A percentile compares a stretch with the other conserved stretches of the same genome.
phyloP scores from a whole-genome alignment of 1,140 invertebrate species.

The Hyposmocoma kahamanoa region DNA sequence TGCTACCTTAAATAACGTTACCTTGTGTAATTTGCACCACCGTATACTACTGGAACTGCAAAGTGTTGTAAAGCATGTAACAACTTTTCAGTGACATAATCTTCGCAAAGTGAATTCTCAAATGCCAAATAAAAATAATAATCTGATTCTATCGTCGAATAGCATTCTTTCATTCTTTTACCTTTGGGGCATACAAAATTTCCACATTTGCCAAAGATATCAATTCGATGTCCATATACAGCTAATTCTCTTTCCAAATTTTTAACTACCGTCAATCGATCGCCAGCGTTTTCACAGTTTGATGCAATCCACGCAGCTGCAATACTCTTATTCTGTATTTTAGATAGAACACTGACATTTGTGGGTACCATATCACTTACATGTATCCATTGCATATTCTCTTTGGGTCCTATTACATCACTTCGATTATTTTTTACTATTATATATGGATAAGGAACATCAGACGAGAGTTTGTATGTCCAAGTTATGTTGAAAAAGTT shows the following conservation, averaged over 20 bases:
- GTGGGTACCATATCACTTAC: slow-evolving; percentile 11
- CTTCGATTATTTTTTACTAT: slow-evolving; percentile 48
- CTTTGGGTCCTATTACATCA: slow-evolving; percentile 48
- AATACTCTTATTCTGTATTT: slow-evolving; percentile 54
- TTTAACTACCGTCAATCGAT: slow-evolving; percentile 73
- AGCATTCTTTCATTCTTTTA: slow-evolving; percentile 46
- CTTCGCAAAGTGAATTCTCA: slow-evolving; percentile 78
- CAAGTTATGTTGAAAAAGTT: slow-evolving; percentile 77
- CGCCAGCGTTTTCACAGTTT: slow-evolving; percentile 76
- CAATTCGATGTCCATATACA: slow-evolving; percentile 61
- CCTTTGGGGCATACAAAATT: slow-evolving; percentile 40
- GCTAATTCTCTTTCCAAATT: slow-evolving; percentile 75
- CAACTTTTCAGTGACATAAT: slow-evolving; percentile 81
- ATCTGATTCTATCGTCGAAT: slow-evolving; percentile 53
- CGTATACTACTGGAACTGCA: slow-evolving; percentile 72
- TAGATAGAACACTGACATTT: slow-evolving; percentile 24
- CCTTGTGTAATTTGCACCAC: slow-evolving; percentile 58
- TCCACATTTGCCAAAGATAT: slow-evolving; percentile 81
- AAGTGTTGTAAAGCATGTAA: slow-evolving; percentile 67
- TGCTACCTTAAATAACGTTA: no score
- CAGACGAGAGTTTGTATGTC: slow-evolving; percentile 75
- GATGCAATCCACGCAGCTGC: slow-evolving; percentile 80
- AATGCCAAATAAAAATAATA: slow-evolving; percentile 83
- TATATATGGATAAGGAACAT: slow-evolving; percentile 68
- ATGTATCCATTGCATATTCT: slow-evolving; percentile 45